Conservation (phyloP, 2,797 vertebrate genomes). For the Buceros bicornis region DNA sequence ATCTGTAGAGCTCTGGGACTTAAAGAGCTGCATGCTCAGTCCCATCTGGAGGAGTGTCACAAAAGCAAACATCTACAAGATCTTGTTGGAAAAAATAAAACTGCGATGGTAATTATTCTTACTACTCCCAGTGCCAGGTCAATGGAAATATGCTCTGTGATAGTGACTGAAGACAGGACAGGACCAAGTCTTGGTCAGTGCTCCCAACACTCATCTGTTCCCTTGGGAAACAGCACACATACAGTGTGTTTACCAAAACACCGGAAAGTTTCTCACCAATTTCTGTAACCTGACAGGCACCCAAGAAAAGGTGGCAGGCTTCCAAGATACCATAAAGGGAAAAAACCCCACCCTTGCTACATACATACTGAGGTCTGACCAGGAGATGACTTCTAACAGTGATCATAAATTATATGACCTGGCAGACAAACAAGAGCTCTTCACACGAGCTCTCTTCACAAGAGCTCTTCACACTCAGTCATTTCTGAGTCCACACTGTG, state of each 20-base stretch:
- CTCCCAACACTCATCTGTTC: background rate
- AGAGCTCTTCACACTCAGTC: background rate
- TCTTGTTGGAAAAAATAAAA: constrained; percentile 50
- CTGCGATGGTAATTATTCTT: background rate
- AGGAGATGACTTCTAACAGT: background rate
- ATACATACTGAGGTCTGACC: background rate
- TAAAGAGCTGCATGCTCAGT: constrained; percentile 36
- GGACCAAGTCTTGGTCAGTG: background rate
- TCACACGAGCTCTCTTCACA: background rate
- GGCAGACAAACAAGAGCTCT: background rate
- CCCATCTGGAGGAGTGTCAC: constrained; percentile 65
- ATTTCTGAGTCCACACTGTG: background rate
- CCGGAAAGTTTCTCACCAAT: background rate
- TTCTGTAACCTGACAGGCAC: background rate
- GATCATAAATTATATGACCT: background rate
- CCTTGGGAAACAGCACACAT: background rate
- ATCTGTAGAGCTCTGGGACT: constrained; percentile 62
- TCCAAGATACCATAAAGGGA: background rate
- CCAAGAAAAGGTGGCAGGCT: background rate
- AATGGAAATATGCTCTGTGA: background rate
- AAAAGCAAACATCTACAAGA: constrained; percentile 55
- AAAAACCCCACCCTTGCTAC: background rate
- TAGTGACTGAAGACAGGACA: background rate
- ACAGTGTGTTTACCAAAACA: background rate
- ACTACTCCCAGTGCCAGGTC: background rate